Base-by-base conservation (phyloP, 2,888 invertebrate species). In the Cheiracanthium punctorium region DNA sequence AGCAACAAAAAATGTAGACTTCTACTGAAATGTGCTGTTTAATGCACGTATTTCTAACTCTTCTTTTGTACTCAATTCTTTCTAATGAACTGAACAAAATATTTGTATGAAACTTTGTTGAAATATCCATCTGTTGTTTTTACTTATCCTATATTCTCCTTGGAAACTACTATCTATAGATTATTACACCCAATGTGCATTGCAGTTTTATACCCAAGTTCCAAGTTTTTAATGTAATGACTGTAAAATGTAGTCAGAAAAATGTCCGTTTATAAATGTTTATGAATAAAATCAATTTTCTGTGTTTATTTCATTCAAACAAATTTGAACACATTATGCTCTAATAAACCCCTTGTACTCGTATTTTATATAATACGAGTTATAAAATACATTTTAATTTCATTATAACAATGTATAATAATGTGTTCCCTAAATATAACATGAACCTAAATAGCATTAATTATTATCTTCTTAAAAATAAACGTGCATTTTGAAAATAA, bases 211-310 rank as follows among this genome's bases (percentile, higher is more conserved):
- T 58, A 58, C 7, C 5, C 58, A 58, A 58, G 24, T 58, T 20
- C 12, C 24, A 24, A 58, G 24, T 58, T 58, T 48, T 24, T 58
- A 58, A 24, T 58, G 58, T 58, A 58, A 58, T 58, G 20, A 58
- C 8, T 58, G 12, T 58, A 58, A 1, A 58, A 58, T 58, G 67
- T 67, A 67, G 0, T 12, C 8, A 30, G 30, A 14, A 10, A 30
- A 14, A 32, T 67, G 67, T 32, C 32, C 33, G 30, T 67, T n/a
- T 32, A 67, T 67, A 67, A 67, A 67, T 67, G 67, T 32, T 67
- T 30, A 67, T 67, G 32, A 67, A 67, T 32, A 17, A 67, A n/a
- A n/a, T n/a, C n/a, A n/a, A n/a, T n/a, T n/a, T n/a, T n/a, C n/a
- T n/a, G n/a, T n/a, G n/a, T n/a, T n/a, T n/a, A n/a, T n/a, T n/a